Evolutionary conservation across 1,140 invertebrate species (phyloP), one percentile per base, ranked within the genome.

Genomic region (Mamestra configurata): DNA sequence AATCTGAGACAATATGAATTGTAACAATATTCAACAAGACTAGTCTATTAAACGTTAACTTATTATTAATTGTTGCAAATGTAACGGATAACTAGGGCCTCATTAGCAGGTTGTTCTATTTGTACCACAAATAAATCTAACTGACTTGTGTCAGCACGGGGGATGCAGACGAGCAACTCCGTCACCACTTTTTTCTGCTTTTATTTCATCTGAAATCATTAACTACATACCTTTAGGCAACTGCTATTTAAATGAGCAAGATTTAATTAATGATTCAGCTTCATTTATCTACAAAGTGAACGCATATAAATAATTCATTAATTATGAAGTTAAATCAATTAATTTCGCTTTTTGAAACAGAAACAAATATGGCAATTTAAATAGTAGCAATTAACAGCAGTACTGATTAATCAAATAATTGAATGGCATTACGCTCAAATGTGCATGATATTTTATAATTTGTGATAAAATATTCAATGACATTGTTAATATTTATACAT

Each of bases 31-130:
- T 77, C 72, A 61, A 75, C 59, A 10, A 20, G 66, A 49, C 43
- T 22, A 35, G 40, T 35, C 73, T 77, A 53, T 68, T 68, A 51
- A 77, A 77, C 20, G 61, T 68, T 68, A 55, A 77, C 24, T 77
- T 77, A 80, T 80, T 73, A 79, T 79, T 76, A 77, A 80, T 80
- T 77, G 72, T 57, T 76, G 61, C 53, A 80, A 75, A 77, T 70
- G 59, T 77, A 80, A 80, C n/a, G 61, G 72, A 71, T 80, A 80
- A 77, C 72, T 77, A 71, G 79, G 64, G 15, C 5, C 64, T 80
- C 61, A 80, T 80, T 80, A 76, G 72, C 72, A 70, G 73, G 61
- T 70, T 57, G 61, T 73, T 31, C 37, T 27, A 64, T 76, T 71
- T 77, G 51, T 53, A 71, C 24, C 20, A 55, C 46, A 55, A 80